Base-by-base conservation (phyloP, 2,113 vertebrate species). In the Enhydra lutris region DNA sequence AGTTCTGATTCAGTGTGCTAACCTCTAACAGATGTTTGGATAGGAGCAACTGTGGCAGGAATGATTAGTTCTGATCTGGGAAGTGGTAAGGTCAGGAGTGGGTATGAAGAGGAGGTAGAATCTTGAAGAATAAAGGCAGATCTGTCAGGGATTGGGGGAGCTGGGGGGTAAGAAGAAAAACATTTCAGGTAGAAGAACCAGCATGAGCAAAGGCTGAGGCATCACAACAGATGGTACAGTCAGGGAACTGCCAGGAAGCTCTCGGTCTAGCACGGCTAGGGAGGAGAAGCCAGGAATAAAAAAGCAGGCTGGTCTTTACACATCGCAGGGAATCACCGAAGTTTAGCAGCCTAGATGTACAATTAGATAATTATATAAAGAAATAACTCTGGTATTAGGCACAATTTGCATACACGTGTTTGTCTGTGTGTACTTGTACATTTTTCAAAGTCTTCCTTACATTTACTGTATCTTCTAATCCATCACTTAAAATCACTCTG, bases 401-500 rank as follows among this genome's bases (percentile, higher is more conserved):
- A 45, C 5, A 31, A n/a, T 9, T 36, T 82, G 15, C 20, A 39
- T 6, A 42, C 29, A 55, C 2, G 8, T 6, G 4, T 81, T 50
- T 31, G 4, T 50, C 7, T 55, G 6, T 8, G 7, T 17, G 8
- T 20, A 21, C 2, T 2, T 3, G 29, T 4, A 1, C 42, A 36
- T 50, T 82, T 86, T 55, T 91, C 36, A 23, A 73, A 80, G 45
- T n/a, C 52, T 36, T 26, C 7, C 50, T 47, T 47, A 4, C 3
- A 12, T 29, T 88, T 71, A 88, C 4, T 63, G 6, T 3, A 57
- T 74, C 78, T 78, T 93, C 81, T 82, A 91, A 89, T 29, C 45
- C 24, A 76, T 59, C 26, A 69, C 24, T 91, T 63, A 95, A 3
- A 92, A 80, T 57, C 34, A 73, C 29, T 88, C 87, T 76, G 69